Percentiles rank a stretch among this genome's conserved stretches.
These are phyloP conservation scores for Agriopis leucophaearia DNA, from an alignment of 2,888 invertebrate genomes.

Conservation along the genomic window DNA sequence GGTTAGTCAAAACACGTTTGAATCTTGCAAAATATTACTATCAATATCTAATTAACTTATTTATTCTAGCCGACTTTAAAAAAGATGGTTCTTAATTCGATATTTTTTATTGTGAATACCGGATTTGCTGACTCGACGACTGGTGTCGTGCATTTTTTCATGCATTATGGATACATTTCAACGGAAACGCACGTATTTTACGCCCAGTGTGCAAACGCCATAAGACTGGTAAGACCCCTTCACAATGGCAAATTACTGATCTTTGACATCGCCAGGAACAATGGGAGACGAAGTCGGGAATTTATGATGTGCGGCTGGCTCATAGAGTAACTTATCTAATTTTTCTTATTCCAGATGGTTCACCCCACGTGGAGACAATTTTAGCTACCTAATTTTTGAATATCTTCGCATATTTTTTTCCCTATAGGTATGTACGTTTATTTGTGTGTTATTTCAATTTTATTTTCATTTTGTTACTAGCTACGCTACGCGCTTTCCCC, in stretches of 20 bases:
- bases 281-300: slow-evolving; percentile 71
- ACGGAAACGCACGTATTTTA: slow-evolving; percentile 34
- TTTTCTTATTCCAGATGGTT: slow-evolving; percentile 35
- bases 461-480: too few species aligned
- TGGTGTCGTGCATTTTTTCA: slow-evolving; percentile 19
- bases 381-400: neutral
- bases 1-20: neutral
- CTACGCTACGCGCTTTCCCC: too few species aligned
- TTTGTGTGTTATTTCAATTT: too few species aligned
- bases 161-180: slow-evolving; percentile 31
- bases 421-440: neutral
- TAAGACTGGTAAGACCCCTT: slow-evolving; percentile 53
- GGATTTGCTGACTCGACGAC: slow-evolving; percentile 12
- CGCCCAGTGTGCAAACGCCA: slow-evolving; percentile 30
- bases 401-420: neutral
- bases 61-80: too few species aligned
- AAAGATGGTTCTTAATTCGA: too few species aligned
- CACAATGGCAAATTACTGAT: slow-evolving; percentile 84
- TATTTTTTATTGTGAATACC: slow-evolving; percentile 1
- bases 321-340: slow-evolving; percentile 55
- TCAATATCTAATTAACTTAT: too few species aligned
- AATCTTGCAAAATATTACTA: neutral
- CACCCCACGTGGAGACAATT: slow-evolving; percentile 28
- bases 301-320: slow-evolving; percentile 70
- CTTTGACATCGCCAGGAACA: slow-evolving; percentile 82